Percentiles rank a stretch among this genome's conserved stretches.
Evolutionary conservation across 1,140 invertebrate genomes (phyloP).

Genomic region (Drosophila burlai): DNA sequence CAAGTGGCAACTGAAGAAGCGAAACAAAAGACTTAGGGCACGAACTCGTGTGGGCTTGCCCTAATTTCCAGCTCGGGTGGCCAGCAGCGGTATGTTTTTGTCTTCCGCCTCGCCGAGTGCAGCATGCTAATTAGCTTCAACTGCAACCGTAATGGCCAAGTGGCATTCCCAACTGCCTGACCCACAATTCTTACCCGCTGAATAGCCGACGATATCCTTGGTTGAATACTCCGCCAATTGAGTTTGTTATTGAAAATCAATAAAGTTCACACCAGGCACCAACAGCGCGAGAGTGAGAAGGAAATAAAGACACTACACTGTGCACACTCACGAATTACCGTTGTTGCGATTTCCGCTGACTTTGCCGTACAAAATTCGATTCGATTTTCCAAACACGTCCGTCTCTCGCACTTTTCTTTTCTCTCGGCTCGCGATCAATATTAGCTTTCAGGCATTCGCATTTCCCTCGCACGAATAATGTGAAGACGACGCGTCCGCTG

Average conservation of each 20-base stretch:
- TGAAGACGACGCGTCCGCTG: slow-evolving; percentile 66
- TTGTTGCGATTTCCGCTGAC: slow-evolving; percentile 73
- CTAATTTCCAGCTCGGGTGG: slow-evolving; percentile 48
- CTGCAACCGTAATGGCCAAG: slow-evolving; percentile 39
- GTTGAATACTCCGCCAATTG: slow-evolving; percentile 29
- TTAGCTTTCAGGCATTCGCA: slow-evolving; percentile 55
- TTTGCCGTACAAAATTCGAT: slow-evolving; percentile 68
- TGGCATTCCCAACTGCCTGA: slow-evolving; percentile 41
- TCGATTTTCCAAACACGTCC: slow-evolving; percentile 72
- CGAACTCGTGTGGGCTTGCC: slow-evolving; percentile 52
- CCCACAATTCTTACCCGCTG: slow-evolving; percentile 47
- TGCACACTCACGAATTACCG: slow-evolving; percentile 67
- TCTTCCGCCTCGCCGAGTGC: slow-evolving; percentile 4
- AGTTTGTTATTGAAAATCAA: slow-evolving; percentile 23
- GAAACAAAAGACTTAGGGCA: slow-evolving; percentile 71
- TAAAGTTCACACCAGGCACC: slow-evolving; percentile 40
- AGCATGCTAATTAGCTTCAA: slow-evolving; percentile 61
- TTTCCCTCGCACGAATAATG: slow-evolving; percentile 51
- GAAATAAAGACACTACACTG: slow-evolving; percentile 11
- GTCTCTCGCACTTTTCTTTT: slow-evolving; percentile 67
- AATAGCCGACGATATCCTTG: slow-evolving; percentile 42
- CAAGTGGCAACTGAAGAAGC: slow-evolving; percentile 3
- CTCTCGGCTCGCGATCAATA: slow-evolving; percentile 59
- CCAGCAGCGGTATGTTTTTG: slow-evolving; percentile 22
- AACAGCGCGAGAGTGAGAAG: slow-evolving; percentile 16